A percentile compares a stretch with the other conserved stretches of the same genome.
These are phyloP conservation scores for Limenitis camilla DNA, from an alignment of 2,888 invertebrate species.

Conservation along the genomic window DNA sequence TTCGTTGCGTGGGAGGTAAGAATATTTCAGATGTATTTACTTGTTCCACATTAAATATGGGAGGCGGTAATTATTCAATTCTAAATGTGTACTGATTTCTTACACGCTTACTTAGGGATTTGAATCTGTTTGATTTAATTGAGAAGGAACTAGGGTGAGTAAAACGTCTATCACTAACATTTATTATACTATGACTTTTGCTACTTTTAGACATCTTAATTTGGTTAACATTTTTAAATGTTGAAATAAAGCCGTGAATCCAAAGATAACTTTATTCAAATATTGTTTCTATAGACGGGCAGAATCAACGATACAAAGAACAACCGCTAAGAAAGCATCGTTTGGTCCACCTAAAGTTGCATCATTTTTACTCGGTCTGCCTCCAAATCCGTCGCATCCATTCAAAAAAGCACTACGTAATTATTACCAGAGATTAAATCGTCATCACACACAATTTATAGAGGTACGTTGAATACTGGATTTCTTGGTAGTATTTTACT, in stretches of 20 bases:
- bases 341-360: slow-evolving; percentile 59
- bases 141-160: slow-evolving; percentile 51
- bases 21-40: background rate
- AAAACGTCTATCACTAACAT: background rate
- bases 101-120: slow-evolving; percentile 56
- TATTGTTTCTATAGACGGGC: slow-evolving; percentile 38
- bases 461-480: slow-evolving; percentile 38
- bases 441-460: slow-evolving; percentile 60
- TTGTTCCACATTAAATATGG: background rate
- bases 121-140: slow-evolving; percentile 52
- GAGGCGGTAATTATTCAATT: background rate
- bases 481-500: background rate
- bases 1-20: slow-evolving; percentile 71
- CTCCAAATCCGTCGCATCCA: slow-evolving; percentile 55
- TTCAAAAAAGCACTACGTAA: slow-evolving; percentile 59
- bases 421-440: slow-evolving; percentile 50
- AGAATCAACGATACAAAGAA: slow-evolving; percentile 46
- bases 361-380: slow-evolving; percentile 60
- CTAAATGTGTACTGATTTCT: slow-evolving; percentile 10
- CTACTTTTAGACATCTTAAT: too few relatives aligned
- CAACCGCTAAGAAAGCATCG: slow-evolving; percentile 38
- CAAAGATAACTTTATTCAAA: too few relatives aligned
- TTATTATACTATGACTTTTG: background rate
- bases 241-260: background rate
- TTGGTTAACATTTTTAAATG: background rate